These are phyloP conservation scores for Antrozous pallidus DNA, from an alignment of 2,797 vertebrate species.

Conservation along the genomic window DNA sequence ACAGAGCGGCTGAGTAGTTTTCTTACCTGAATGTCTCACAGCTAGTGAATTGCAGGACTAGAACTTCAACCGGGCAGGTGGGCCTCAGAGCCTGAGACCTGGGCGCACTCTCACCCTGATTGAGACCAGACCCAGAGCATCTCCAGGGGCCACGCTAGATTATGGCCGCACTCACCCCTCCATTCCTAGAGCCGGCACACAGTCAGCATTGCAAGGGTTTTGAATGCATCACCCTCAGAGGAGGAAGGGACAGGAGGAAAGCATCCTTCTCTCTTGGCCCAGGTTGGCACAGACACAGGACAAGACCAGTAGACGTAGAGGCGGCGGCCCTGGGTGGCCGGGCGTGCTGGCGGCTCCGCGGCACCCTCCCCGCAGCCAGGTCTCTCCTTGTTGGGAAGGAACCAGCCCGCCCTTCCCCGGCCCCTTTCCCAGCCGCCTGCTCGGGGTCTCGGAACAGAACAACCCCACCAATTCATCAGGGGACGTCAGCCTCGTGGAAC, in stretches of 20 bases:
- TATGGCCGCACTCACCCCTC: accelerated
- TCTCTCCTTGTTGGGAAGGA: background rate
- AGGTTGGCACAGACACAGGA: background rate
- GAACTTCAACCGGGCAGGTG: background rate
- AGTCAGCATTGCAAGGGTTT: background rate
- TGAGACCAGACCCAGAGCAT: background rate
- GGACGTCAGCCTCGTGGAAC: conserved; percentile 71
- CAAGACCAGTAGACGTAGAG: background rate
- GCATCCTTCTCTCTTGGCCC: too few species aligned
- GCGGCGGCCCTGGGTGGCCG: background rate
- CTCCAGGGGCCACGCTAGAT: accelerated
- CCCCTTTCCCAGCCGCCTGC: conserved; percentile 59
- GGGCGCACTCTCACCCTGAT: accelerated
- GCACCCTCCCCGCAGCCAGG: background rate
- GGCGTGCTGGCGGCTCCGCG: background rate
- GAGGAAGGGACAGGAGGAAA: background rate
- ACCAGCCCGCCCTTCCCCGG: background rate
- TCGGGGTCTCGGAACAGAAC: conserved; percentile 64
- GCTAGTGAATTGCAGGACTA: background rate
- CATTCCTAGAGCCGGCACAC: background rate
- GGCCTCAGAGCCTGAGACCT: background rate
- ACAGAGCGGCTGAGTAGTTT: background rate
- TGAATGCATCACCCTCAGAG: background rate
- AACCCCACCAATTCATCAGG: conserved; percentile 82
- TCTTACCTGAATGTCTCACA: background rate